Evolutionary conservation across 1,140 invertebrate species (phyloP), one percentile per base, ranked within the genome.

Genomic region (Cyclargus thomasi): DNA sequence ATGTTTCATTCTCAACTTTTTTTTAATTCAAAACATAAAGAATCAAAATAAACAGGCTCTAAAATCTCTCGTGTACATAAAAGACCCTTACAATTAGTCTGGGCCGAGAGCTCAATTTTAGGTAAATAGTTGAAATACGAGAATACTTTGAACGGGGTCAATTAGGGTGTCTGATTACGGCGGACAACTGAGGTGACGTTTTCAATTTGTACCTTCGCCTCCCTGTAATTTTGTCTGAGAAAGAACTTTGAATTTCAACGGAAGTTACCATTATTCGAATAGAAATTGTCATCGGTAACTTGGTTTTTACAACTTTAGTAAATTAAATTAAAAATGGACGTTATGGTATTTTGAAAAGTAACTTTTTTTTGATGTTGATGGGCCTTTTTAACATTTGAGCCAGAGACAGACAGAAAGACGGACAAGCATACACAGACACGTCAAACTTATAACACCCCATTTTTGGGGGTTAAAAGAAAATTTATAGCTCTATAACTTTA

Each of bases 91-190:
- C 55, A 59, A 59, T 59, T 59, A 59, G 55, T 55, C n/a, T 5
- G 17, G 10, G 6, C 55, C 55, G 18, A 36, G 23, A 69, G 63
- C 67, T 69, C 63, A 69, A 69, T 69, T 69, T 69, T 69, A 69
- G 63, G 67, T 69, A 62, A 69, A 68, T 68, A 69, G 55, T 57
- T 69, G 67, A 69, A 69, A 69, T 65, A 69, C 55, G 67, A 69
- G 67, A 35, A 68, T 64, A 55, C 67, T 69, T 29, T 55, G 59
- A 69, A 65, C 53, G 67, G 62, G 64, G 59, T 65, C 64, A 65
- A 65, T 62, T 69, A 69, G 59, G 67, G 64, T 47, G 55, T 65
- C 67, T 69, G 67, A 69, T 69, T 69, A 69, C 67, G 64, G 14
- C 57, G 63, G 63, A 59, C 29, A 68, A 68, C 63, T 53, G 55